phyloP scores from a whole-genome alignment of 1,140 invertebrate species.

The Bicyclus anynana region DNA sequence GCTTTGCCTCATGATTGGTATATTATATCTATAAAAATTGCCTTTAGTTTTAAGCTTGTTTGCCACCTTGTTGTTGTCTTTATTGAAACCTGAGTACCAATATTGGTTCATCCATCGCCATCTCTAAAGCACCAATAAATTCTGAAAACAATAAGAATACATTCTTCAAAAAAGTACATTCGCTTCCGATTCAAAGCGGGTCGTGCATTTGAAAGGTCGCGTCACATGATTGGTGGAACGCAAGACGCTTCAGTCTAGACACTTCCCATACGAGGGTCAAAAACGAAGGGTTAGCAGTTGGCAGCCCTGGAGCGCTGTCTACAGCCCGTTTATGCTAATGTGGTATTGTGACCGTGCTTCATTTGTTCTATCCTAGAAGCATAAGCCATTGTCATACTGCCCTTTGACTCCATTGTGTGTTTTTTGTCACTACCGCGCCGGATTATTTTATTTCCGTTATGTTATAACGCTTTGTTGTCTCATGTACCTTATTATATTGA shows the following conservation, averaged over 20 bases:
- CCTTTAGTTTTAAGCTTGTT: too few relatives aligned
- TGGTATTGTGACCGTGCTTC: conserved; percentile 57
- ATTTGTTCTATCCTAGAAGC: conserved; percentile 61
- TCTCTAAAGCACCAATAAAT: too few relatives aligned
- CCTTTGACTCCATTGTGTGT: conserved; percentile 74
- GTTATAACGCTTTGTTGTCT: conserved; percentile 57
- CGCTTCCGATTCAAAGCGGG: too few relatives aligned
- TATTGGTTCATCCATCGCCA: too few relatives aligned
- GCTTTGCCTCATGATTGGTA: too few relatives aligned
- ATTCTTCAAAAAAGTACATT: too few relatives aligned
- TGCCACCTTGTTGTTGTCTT: too few relatives aligned
- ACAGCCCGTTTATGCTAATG: conserved; percentile 66
- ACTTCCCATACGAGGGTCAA: background rate
- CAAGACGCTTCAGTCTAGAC: background rate
- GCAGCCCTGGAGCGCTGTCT: conserved; percentile 30
- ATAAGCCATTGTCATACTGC: conserved; percentile 59
- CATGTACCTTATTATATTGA: conserved; percentile 46
- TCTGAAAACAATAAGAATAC: too few relatives aligned
- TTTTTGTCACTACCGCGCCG: conserved; percentile 56
- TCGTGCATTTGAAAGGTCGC: too few relatives aligned
- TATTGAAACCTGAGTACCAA: too few relatives aligned
- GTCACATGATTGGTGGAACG: too few relatives aligned
- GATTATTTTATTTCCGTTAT: conserved; percentile 76
- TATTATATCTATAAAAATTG: too few relatives aligned
- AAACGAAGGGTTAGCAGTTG: background rate